Evolutionary conservation across 2,797 vertebrate genomes (phyloP).

Genomic region (Tapirus indicus): DNA sequence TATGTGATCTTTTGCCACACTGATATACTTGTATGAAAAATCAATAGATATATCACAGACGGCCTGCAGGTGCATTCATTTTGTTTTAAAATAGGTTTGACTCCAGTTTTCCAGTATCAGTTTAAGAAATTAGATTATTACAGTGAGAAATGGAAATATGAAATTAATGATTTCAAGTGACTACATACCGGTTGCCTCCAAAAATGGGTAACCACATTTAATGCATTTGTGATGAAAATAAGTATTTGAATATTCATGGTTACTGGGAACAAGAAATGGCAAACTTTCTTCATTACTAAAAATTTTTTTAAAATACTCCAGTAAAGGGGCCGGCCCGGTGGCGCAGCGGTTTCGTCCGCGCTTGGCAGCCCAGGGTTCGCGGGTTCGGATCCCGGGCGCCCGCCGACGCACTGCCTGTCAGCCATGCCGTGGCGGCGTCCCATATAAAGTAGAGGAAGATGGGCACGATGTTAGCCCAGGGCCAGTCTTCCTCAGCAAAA

Average conservation of each 20-base stretch:
- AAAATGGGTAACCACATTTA: background rate
- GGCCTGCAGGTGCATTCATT: background rate
- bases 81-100: constrained; percentile 1
- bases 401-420: no score
- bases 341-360: no score
- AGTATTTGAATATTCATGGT: background rate
- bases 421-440: no score
- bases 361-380: no score
- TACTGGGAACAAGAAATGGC: background rate
- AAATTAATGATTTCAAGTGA: constrained; percentile 5
- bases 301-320: background rate
- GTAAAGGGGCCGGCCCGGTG: no score
- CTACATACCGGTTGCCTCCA: background rate
- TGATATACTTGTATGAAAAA: background rate
- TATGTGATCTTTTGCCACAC: background rate
- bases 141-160: background rate
- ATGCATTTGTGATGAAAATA: background rate
- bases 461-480: no score
- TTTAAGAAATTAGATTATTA: background rate
- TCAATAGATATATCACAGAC: background rate
- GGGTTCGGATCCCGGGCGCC: no score
- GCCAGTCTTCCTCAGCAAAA: no score
- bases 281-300: background rate
- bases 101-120: background rate
- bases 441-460: no score